A percentile compares a stretch with the other conserved stretches of the same genome.
Evolutionary conservation across 2,797 vertebrate species (phyloP).

Genomic region (Sebastiscus tertius): DNA sequence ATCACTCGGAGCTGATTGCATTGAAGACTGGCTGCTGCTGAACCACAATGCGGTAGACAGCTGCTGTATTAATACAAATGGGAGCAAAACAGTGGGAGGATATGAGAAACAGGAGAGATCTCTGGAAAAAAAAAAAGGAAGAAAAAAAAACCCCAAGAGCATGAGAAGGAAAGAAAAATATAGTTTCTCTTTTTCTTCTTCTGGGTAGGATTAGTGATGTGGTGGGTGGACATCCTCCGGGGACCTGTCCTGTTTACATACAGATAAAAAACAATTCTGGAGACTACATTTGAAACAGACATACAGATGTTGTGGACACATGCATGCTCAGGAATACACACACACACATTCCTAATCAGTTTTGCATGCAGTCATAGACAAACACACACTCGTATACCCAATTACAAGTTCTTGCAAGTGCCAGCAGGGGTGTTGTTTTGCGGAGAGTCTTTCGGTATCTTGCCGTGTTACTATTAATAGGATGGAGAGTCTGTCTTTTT

Average conservation of each 20-base stretch:
- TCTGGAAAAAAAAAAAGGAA: not conserved
- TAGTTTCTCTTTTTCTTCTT: slow-evolving; percentile 3
- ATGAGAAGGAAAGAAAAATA: slow-evolving; percentile 7
- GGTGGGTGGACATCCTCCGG: slow-evolving; percentile 28
- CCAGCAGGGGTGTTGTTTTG: slow-evolving; percentile 50
- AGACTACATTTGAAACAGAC: slow-evolving; percentile 11
- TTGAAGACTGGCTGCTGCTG: slow-evolving; percentile 12
- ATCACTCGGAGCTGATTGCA: slow-evolving; percentile 20
- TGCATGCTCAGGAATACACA: not conserved
- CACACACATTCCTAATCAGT: not conserved
- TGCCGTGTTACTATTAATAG: slow-evolving; percentile 73
- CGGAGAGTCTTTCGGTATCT: slow-evolving; percentile 42
- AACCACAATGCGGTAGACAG: slow-evolving; percentile 10
- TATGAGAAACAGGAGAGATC: slow-evolving; percentile 26
- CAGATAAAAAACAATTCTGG: slow-evolving; percentile 38
- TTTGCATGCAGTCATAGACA: not conserved
- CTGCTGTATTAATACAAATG: slow-evolving; percentile 37
- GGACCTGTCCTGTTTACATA: slow-evolving; percentile 54
- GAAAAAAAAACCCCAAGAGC: not conserved
- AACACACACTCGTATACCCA: slow-evolving; percentile 20
- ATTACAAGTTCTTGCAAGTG: slow-evolving; percentile 27
- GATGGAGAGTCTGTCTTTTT: slow-evolving; percentile 49
- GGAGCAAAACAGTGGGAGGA: slow-evolving; percentile 28
- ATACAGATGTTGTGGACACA: not conserved
- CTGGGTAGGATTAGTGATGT: slow-evolving; percentile 29